phyloP scores from a whole-genome alignment of 2,797 vertebrate species.

The Gymnoscopelus braueri region DNA sequence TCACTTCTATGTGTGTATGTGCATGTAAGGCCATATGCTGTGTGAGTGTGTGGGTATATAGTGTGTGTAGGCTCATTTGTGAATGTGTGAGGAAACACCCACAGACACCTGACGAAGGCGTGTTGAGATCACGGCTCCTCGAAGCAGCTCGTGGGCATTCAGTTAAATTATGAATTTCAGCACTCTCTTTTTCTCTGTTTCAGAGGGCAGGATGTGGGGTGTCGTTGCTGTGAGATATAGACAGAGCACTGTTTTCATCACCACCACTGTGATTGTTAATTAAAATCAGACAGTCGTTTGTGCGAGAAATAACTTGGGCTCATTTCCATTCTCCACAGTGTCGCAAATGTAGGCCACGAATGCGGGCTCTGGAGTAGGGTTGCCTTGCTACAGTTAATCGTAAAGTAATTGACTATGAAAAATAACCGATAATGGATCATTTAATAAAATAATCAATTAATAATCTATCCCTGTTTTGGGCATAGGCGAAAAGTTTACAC shows the following conservation, averaged over 20 bases:
- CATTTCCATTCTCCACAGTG: slow-evolving; percentile 66
- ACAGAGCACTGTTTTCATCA: slow-evolving; percentile 67
- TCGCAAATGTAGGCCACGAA: slow-evolving; percentile 70
- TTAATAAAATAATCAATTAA: too few species aligned
- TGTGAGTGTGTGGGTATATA: neutral
- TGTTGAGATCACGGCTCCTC: slow-evolving; percentile 70
- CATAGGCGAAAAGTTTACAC: too few species aligned
- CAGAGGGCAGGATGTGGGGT: slow-evolving; percentile 56
- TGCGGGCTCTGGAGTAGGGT: too few species aligned
- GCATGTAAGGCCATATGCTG: neutral
- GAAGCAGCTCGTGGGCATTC: slow-evolving; percentile 75
- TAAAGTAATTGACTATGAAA: too few species aligned
- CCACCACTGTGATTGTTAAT: slow-evolving; percentile 68
- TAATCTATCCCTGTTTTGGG: too few species aligned
- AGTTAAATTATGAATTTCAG: slow-evolving; percentile 77
- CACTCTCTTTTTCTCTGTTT: slow-evolving; percentile 31
- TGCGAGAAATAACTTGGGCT: slow-evolving; percentile 72
- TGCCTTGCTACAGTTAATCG: too few species aligned
- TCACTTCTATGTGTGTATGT: neutral
- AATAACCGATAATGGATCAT: too few species aligned
- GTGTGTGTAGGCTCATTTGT: neutral
- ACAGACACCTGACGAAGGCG: slow-evolving; percentile 58
- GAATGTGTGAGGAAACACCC: slow-evolving; percentile 47
- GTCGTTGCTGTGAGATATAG: slow-evolving; percentile 71
- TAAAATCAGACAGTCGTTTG: slow-evolving; percentile 78